phyloP scores from a whole-genome alignment of 2,797 vertebrate species.

The Sardinella longiceps region DNA sequence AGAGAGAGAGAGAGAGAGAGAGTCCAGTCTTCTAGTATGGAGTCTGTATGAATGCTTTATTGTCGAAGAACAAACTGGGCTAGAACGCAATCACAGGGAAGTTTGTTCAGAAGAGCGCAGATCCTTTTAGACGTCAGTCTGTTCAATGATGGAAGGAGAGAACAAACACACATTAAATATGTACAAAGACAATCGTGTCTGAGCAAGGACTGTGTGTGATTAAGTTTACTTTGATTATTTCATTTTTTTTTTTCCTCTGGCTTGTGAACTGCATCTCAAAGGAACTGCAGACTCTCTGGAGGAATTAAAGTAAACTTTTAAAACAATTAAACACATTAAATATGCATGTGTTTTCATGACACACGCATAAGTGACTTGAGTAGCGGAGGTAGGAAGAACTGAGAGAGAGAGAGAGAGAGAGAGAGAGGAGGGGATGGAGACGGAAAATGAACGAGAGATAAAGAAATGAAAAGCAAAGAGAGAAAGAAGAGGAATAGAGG shows the following conservation, averaged over 20 bases:
- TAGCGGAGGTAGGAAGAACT: not conserved
- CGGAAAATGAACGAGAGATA: not conserved
- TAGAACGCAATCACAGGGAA: not conserved
- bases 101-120: not conserved
- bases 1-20: too few relatives aligned
- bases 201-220: constrained; percentile 40
- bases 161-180: constrained; percentile 61
- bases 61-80: not conserved
- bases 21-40: not conserved
- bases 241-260: constrained; percentile 42
- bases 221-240: constrained; percentile 29
- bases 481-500: not conserved
- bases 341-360: constrained; percentile 26
- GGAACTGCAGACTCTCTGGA: constrained; percentile 7
- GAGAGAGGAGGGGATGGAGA: not conserved
- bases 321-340: constrained; percentile 22
- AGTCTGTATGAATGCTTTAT: not conserved
- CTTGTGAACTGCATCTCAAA: constrained; percentile 15
- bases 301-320: constrained; percentile 25
- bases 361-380: not conserved
- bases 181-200: constrained; percentile 53
- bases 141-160: constrained; percentile 45
- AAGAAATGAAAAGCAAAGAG: not conserved
- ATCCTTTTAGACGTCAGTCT: constrained; percentile 45
- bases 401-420: not conserved